Conservation (phyloP, 2,797 vertebrate genomes). For the Lophura swinhoii region DNA sequence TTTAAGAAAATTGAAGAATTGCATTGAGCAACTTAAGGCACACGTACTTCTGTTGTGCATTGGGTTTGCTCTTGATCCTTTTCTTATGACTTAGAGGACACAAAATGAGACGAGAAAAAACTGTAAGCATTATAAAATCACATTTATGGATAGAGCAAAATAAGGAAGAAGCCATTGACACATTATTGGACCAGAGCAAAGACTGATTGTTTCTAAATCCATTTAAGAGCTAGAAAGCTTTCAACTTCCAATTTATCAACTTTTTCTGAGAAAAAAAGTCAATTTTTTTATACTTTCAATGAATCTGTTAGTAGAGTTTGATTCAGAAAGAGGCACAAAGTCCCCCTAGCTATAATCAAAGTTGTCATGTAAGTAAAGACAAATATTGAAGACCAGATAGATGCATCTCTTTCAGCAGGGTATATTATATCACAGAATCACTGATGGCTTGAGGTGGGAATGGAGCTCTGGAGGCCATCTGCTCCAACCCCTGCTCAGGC, state of each 20-base stretch:
- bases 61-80: neutral
- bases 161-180: neutral
- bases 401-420: too few species aligned
- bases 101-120: neutral
- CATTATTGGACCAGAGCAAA: neutral
- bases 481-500: neutral
- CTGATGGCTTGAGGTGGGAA: neutral
- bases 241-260: neutral
- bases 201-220: neutral
- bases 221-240: neutral
- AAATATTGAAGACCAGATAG: neutral
- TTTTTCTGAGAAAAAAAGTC: neutral
- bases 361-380: neutral
- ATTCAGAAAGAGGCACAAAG: neutral
- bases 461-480: neutral
- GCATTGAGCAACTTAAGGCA: neutral
- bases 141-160: neutral
- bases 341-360: neutral
- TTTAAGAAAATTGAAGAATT: neutral
- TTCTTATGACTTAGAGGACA: neutral
- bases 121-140: neutral
- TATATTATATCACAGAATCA: neutral
- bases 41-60: neutral
- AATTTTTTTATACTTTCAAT: neutral
- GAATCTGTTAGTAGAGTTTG: neutral